phyloP scores from a whole-genome alignment of 2,888 invertebrate species.

The Clivina fossor region DNA sequence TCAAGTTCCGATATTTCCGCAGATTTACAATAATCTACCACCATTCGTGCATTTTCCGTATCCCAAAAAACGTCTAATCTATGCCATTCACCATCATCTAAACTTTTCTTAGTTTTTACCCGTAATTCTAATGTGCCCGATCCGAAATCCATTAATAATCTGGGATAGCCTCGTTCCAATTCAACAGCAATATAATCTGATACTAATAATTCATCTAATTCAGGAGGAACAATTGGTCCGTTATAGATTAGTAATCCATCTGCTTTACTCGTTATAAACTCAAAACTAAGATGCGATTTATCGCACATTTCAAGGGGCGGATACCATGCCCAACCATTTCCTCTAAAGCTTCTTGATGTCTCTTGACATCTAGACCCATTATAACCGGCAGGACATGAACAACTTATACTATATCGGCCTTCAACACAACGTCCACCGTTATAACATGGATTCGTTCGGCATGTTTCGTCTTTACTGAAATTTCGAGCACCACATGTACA shows the following conservation, averaged over 20 bases:
- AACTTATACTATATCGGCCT: conserved; percentile 82
- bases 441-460: conserved; percentile 86
- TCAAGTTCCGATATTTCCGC: conserved; percentile 87
- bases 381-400: conserved; percentile 89
- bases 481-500: conserved; percentile 93
- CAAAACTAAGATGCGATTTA: conserved; percentile 90
- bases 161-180: conserved; percentile 86
- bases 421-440: conserved; percentile 96
- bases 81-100: conserved; percentile 99
- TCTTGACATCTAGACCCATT: conserved; percentile 97
- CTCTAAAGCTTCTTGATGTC: conserved; percentile 90
- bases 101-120: conserved; percentile 79
- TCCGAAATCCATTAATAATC: conserved; percentile 90
- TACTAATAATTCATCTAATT: conserved; percentile 84
- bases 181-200: conserved; percentile 95
- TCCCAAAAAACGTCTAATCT: conserved; percentile 94
- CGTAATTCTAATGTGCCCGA: conserved; percentile 86
- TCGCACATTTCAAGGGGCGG: conserved; percentile 97
- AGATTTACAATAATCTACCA: conserved; percentile 90
- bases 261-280: conserved; percentile 89
- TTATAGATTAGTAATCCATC: conserved; percentile 94
- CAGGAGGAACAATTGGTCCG: conserved; percentile 95
- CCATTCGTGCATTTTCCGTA: conserved; percentile 88
- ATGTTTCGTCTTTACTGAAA: conserved; percentile 87
- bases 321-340: conserved; percentile 98